A percentile compares a stretch with the other conserved stretches of the same genome.
phyloP scores from a whole-genome alignment of 2,797 vertebrate species.

The Danio tinwini region DNA sequence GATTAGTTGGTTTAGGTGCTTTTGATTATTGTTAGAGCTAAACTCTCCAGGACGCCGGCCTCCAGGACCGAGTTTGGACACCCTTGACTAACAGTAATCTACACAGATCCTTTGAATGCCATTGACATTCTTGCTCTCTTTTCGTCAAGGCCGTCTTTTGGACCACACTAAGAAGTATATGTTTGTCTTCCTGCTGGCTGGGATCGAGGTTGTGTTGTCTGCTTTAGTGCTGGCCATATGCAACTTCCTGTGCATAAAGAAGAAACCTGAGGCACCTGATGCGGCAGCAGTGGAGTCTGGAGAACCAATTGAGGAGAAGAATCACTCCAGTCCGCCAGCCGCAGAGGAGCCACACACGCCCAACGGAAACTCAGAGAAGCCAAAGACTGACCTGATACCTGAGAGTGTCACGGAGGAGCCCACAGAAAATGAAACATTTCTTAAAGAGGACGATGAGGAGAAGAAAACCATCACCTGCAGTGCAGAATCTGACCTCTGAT shows the following conservation, averaged over 20 bases:
- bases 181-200: constrained; percentile 84
- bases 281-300: constrained; percentile 62
- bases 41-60: no score
- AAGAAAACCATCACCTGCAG: constrained; percentile 34
- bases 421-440: constrained; percentile 77
- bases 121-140: neutral
- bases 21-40: no score
- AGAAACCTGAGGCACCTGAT: constrained; percentile 58
- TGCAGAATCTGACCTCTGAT: constrained; percentile 52
- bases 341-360: constrained; percentile 64
- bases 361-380: constrained; percentile 72
- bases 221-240: constrained; percentile 78
- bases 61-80: no score
- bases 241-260: constrained; percentile 81
- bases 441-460: constrained; percentile 71
- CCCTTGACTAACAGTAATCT: neutral
- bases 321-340: constrained; percentile 67
- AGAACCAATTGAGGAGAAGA: constrained; percentile 76
- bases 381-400: constrained; percentile 64
- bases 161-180: constrained; percentile 81
- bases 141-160: constrained; percentile 75
- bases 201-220: constrained; percentile 78
- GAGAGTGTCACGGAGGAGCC: constrained; percentile 61
- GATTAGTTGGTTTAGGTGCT: no score
- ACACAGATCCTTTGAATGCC: neutral